Conservation (phyloP, 2,888 invertebrate species). For the Lamproptera curius region DNA sequence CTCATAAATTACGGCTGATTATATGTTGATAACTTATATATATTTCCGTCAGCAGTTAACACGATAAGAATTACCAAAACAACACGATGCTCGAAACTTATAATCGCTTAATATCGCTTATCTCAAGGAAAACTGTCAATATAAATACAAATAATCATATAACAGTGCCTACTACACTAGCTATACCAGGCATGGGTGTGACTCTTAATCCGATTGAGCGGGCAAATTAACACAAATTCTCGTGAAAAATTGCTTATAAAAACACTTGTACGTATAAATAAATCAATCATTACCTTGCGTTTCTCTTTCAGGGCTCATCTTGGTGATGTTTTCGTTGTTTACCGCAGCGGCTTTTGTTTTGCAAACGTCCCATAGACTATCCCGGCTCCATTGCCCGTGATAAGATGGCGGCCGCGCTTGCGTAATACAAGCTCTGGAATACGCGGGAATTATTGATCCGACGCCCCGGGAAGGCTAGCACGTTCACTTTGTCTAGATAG, state of each 20-base stretch:
- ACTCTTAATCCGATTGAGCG: too few species aligned
- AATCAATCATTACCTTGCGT: conserved; percentile 47
- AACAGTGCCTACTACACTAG: too few species aligned
- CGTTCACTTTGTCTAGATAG: conserved; percentile 28
- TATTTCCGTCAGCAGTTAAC: too few species aligned
- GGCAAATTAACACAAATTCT: neutral
- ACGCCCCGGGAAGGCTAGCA: conserved; percentile 39
- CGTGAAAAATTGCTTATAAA: neutral
- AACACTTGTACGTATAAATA: neutral
- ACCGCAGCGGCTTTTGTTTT: conserved; percentile 41
- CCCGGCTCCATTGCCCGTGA: conserved; percentile 30
- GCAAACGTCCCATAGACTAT: conserved; percentile 29
- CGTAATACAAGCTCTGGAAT: conserved; percentile 40
- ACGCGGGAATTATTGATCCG: conserved; percentile 57
- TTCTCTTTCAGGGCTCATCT: conserved; percentile 58
- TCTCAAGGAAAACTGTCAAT: too few species aligned
- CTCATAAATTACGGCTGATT: too few species aligned
- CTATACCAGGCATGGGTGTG: too few species aligned
- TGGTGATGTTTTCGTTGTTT: conserved; percentile 28
- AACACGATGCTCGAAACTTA: too few species aligned
- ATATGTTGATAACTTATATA: too few species aligned
- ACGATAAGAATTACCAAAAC: too few species aligned
- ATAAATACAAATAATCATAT: too few species aligned
- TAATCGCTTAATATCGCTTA: too few species aligned
- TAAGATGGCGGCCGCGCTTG: conserved; percentile 44